Conservation (phyloP, 2,888 invertebrate species). For the Philereme vetulata region DNA sequence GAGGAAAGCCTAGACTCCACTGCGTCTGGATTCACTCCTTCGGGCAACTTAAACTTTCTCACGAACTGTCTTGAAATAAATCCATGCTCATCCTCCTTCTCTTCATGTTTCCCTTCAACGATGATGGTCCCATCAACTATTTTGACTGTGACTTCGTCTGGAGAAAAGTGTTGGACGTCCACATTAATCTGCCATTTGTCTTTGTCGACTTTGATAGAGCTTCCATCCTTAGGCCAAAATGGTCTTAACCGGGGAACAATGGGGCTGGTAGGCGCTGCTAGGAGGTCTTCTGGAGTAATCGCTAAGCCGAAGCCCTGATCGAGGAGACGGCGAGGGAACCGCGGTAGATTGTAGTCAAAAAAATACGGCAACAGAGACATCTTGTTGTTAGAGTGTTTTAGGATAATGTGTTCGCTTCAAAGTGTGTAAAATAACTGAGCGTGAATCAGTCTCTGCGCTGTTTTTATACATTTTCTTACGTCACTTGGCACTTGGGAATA, state of each 20-base stretch:
- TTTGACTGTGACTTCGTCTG: conserved; percentile 90
- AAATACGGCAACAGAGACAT: conserved; percentile 70
- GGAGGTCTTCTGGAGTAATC: conserved; percentile 68
- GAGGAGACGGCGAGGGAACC: conserved; percentile 68
- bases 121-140: conserved; percentile 87
- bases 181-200: conserved; percentile 87
- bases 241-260: conserved; percentile 54
- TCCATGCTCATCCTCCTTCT: conserved; percentile 89
- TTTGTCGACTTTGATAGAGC: conserved; percentile 78
- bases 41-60: conserved; percentile 87
- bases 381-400: conserved; percentile 31
- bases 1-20: conserved; percentile 90
- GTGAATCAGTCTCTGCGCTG: conserved; percentile 1
- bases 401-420: background rate
- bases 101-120: conserved; percentile 91
- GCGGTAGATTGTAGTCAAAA: conserved; percentile 62
- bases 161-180: conserved; percentile 90
- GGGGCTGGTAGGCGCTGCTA: conserved; percentile 55
- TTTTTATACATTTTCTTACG: conserved; percentile 19
- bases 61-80: conserved; percentile 89
- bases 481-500: conserved; percentile 22
- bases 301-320: conserved; percentile 75
- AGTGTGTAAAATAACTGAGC: conserved; percentile 1
- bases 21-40: conserved; percentile 87
- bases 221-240: conserved; percentile 73